Evolutionary conservation across 2,113 vertebrate species (phyloP), one percentile per base, ranked within the genome.

Genomic region (Chrysemys picta): DNA sequence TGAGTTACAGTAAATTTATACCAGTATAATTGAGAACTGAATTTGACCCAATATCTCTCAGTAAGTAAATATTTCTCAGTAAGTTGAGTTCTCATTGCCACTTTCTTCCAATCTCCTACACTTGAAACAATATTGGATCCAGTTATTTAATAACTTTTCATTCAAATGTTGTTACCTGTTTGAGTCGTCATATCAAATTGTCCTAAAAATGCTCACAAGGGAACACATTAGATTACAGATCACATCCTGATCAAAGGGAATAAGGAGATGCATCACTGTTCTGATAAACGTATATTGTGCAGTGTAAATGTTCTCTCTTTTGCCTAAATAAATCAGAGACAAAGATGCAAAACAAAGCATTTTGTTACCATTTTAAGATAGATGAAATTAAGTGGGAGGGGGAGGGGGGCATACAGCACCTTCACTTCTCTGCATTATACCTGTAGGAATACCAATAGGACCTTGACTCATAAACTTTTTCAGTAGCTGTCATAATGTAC

Each of bases 371-470:
- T 65, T 89, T 69, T 57, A 45, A 83, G 29, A 47, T 57, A 59
- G 24, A 62, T 69, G 45, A 90, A 31, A 5, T 87, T 85, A 50
- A 85, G 14, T 35, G 72, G 29, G 84, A 81, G 49, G 84, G 85
- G 49, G 38, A 22, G 79, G 79, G 53, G 35, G 22, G 78, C 12
- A 3, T 45, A 72, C 29, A 82, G 4, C 42, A 45, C 10, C n/a
- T 80, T 42, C 31, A 52, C 5, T 54, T 82, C 12, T 50, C 52
- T 54, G 57, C 54, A 29, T 75, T 21, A 45, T 72, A 31, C 31
- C 72, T 85, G n/a, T 84, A 57, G 52, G 90, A 95, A 82, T 90
- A 87, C 59, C 85, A 69, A 4, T 5, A 91, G 35, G 47, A 59
- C 8, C 38, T 91, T 72, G 57, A 38, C 10, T n/a, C 87, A 5